Percentiles rank a stretch among this genome's conserved stretches.
Evolutionary conservation across 2,888 invertebrate species (phyloP).

Genomic region (Eledone cirrhosa): DNA sequence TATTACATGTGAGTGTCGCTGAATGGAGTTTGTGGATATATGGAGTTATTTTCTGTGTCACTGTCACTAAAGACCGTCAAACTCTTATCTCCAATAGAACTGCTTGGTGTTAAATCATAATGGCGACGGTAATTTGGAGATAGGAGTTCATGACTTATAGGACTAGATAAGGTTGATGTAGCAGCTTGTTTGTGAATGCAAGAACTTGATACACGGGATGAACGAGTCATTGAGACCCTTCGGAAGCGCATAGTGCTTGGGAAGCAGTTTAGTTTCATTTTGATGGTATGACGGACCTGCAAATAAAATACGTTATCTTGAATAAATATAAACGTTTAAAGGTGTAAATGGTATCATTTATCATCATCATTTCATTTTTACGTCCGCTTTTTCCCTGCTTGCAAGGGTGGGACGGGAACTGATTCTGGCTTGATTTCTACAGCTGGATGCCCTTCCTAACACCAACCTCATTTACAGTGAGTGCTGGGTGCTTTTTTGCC

Average conservation of each 20-base stretch:
- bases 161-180: neutral
- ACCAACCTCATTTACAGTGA: no score
- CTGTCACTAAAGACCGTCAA: slow-evolving; percentile 8
- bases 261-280: neutral
- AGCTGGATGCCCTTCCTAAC: no score
- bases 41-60: neutral
- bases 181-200: neutral
- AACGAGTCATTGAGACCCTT: neutral
- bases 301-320: neutral
- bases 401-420: no score
- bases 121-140: neutral
- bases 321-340: no score
- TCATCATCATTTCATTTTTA: no score
- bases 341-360: no score
- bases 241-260: neutral
- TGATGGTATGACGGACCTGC: slow-evolving; percentile 7
- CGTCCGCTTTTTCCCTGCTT: no score
- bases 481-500: no score
- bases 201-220: neutral
- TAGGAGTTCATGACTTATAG: slow-evolving; percentile 7
- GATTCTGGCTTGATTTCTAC: no score
- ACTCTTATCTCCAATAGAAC: slow-evolving; percentile 17
- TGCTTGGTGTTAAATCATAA: slow-evolving; percentile 20
- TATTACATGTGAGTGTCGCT: slow-evolving; percentile 10
- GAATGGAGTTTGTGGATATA: slow-evolving; percentile 7